Percentiles rank a stretch among this genome's conserved stretches.
Conservation (phyloP, 2,888 invertebrate species). For the Pimpla rufipes region DNA sequence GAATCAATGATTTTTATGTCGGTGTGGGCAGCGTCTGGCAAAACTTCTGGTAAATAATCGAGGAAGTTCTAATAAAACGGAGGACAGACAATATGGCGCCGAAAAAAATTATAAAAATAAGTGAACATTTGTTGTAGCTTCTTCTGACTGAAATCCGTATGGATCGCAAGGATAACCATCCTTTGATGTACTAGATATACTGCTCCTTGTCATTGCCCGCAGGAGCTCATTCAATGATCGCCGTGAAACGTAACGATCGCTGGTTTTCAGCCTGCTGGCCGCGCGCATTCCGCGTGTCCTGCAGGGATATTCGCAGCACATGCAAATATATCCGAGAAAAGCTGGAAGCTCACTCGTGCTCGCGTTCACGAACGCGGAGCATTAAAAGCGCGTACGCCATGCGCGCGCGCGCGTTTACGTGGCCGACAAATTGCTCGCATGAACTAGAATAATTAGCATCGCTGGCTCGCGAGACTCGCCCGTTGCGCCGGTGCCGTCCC, state of each 20-base stretch:
- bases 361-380: constrained; percentile 57
- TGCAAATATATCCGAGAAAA: constrained; percentile 83
- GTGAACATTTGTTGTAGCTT: background rate
- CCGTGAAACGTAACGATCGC: background rate
- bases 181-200: background rate
- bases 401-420: constrained; percentile 73
- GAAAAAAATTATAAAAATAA: background rate
- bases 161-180: background rate
- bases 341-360: constrained; percentile 62
- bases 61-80: background rate
- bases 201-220: background rate
- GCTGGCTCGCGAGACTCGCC: constrained; percentile 63
- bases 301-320: constrained; percentile 77
- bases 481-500: background rate
- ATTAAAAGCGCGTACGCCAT: constrained; percentile 78
- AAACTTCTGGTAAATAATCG: background rate
- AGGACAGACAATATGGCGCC: background rate
- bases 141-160: background rate
- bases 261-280: constrained; percentile 33
- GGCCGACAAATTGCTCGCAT: constrained; percentile 83
- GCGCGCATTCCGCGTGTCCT: constrained; percentile 63
- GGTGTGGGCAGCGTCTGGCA: too few species aligned
- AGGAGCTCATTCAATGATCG: background rate
- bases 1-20: too few species aligned
- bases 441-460: constrained; percentile 84